Evolutionary conservation across 2,888 invertebrate genomes (phyloP).

Genomic region (Tinea semifulvella): DNA sequence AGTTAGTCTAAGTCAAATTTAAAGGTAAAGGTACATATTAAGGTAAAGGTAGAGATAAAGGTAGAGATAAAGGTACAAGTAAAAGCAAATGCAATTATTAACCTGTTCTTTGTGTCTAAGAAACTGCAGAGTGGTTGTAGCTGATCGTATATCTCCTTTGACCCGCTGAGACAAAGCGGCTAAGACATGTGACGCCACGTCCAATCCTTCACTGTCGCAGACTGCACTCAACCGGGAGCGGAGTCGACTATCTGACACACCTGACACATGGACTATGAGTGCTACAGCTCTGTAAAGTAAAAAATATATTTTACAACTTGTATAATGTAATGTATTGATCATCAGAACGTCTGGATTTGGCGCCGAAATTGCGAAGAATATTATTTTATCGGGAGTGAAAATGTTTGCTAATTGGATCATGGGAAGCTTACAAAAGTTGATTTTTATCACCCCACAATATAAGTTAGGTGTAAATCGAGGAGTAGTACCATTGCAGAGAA

Average conservation of each 20-base stretch:
- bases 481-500: slow-evolving; percentile 79
- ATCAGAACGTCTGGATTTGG: slow-evolving; percentile 91
- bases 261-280: slow-evolving; percentile 76
- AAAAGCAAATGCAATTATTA: no score
- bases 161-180: slow-evolving; percentile 84
- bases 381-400: slow-evolving; percentile 92
- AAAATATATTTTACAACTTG: neutral
- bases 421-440: slow-evolving; percentile 76
- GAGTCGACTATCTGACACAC: slow-evolving; percentile 62
- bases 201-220: slow-evolving; percentile 71
- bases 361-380: slow-evolving; percentile 96
- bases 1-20: no score
- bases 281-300: slow-evolving; percentile 69
- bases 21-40: no score
- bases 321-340: slow-evolving; percentile 83
- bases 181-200: slow-evolving; percentile 74
- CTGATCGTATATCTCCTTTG: slow-evolving; percentile 90
- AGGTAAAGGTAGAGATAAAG: no score
- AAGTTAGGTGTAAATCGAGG: slow-evolving; percentile 87
- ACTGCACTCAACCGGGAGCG: slow-evolving; percentile 74
- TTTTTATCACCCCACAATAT: slow-evolving; percentile 74
- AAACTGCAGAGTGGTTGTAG: slow-evolving; percentile 89
- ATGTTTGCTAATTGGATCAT: slow-evolving; percentile 85
- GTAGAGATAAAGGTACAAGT: no score
- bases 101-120: slow-evolving; percentile 33